Base-by-base conservation (phyloP, 1,140 invertebrate genomes). In the Ridgeia piscesae region DNA sequence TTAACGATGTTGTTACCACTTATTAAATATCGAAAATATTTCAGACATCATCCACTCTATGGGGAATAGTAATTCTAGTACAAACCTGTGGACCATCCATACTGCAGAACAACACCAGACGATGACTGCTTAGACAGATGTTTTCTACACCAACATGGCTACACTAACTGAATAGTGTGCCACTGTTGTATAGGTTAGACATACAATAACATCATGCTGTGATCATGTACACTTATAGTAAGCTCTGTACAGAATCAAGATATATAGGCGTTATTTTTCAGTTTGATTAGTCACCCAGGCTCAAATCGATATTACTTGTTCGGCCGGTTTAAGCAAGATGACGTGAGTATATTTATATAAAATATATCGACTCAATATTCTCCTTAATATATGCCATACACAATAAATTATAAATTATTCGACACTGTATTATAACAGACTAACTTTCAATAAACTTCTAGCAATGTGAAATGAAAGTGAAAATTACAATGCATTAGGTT, bases 271-370 rank as follows among this genome's bases (percentile, higher is more conserved):
- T 50, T 91, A 35, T 27, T 89, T 89, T 92, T 33, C 77, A 93
- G 92, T 31, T 92, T 93, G 89, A 89, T 92, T 48, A 93, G 90
- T 93, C 33, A 77, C 34, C 91, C 93, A 34, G 92, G 93, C 42
- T 91, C 33, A 34, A 92, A 91, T 35, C 8, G 8, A 33, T 91
- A 91, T 35, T 91, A 92, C 33, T 90, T 92, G 42, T 93, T 93
- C n/a, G 90, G 89, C 27, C 92, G 92, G 48, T 93, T 91, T 91
- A 34, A 91, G 89, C 90, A 89, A 91, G 93, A 93, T 42, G 34
- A 77, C 31, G 91, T 92, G 33, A 50, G 89, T 91, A 42, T 42
- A n/a, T n/a, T 35, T 31, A 91, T 91, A 42, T n/a, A 33, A n/a
- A 89, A 4, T 34, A 89, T 33, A 89, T 6, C 17, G 17, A 89